Evolutionary conservation across 37 sponge, comb jelly and placozoan species (phyloP).

Genomic region (Chondrilla cf. caribensis): DNA sequence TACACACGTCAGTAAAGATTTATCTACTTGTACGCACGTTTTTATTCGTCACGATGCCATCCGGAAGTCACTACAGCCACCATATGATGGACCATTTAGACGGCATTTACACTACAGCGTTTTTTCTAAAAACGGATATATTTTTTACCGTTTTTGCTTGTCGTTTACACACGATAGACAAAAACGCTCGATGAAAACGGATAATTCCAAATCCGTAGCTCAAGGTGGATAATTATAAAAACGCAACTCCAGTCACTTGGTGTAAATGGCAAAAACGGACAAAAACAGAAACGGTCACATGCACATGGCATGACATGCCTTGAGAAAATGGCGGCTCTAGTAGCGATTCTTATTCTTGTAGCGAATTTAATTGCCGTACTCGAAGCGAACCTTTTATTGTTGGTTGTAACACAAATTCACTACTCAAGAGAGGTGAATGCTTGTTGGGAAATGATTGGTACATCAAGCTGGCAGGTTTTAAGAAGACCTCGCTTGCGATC

Average conservation of each 20-base stretch:
- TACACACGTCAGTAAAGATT: too few species aligned
- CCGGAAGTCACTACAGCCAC: too few species aligned
- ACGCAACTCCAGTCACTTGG: neutral
- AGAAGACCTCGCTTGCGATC: neutral
- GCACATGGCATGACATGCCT: neutral
- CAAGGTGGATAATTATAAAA: neutral
- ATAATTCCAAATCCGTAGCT: neutral
- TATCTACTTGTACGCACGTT: too few species aligned
- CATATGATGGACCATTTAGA: too few species aligned
- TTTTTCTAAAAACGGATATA: neutral
- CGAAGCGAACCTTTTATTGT: neutral
- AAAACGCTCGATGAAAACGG: neutral
- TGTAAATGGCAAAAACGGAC: neutral
- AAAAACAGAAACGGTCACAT: neutral
- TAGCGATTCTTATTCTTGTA: neutral
- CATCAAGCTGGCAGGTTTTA: neutral
- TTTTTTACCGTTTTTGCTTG: neutral
- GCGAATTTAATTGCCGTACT: neutral
- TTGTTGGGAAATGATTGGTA: neutral
- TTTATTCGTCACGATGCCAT: too few species aligned
- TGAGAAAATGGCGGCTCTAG: neutral
- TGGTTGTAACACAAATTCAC: neutral
- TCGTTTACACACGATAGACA: neutral
- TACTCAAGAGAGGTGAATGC: neutral
- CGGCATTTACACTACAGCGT: neutral